These are phyloP conservation scores for Cordilura impudica DNA, from an alignment of 2,888 invertebrate species.

Conservation along the genomic window DNA sequence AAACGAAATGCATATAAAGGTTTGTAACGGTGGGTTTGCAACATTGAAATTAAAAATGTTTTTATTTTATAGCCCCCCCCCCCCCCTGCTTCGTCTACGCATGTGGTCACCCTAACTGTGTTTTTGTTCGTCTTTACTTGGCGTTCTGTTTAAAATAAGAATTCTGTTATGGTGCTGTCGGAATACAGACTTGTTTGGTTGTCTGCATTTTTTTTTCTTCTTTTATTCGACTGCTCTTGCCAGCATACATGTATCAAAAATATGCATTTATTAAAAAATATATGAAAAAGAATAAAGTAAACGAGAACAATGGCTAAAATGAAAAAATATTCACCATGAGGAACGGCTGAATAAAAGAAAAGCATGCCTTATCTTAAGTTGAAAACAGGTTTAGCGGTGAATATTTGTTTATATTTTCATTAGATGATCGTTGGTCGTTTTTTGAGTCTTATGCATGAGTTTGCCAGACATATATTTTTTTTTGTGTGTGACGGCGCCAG, in stretches of 20 bases:
- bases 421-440: too few species aligned
- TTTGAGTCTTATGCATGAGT: too few species aligned
- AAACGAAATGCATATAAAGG: not conserved
- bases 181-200: constrained; percentile 14
- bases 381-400: too few species aligned
- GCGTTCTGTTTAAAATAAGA: not conserved
- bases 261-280: constrained; percentile 24
- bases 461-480: too few species aligned
- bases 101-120: constrained; percentile 27
- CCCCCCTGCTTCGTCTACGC: constrained; percentile 32
- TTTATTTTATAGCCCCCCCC: not conserved
- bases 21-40: too few species aligned
- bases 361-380: too few species aligned
- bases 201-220: constrained; percentile 15
- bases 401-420: too few species aligned
- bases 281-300: constrained; percentile 8
- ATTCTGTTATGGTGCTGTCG: constrained; percentile 21
- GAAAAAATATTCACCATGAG: too few species aligned
- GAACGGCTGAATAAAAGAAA: too few species aligned
- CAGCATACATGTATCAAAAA: not conserved
- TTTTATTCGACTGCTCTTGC: constrained; percentile 6
- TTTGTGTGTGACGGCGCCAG: too few species aligned
- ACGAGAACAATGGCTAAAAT: not conserved
- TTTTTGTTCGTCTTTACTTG: constrained; percentile 1
- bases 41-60: not conserved